Conservation (phyloP, 2,888 invertebrate species). For the Heliconius hortense region DNA sequence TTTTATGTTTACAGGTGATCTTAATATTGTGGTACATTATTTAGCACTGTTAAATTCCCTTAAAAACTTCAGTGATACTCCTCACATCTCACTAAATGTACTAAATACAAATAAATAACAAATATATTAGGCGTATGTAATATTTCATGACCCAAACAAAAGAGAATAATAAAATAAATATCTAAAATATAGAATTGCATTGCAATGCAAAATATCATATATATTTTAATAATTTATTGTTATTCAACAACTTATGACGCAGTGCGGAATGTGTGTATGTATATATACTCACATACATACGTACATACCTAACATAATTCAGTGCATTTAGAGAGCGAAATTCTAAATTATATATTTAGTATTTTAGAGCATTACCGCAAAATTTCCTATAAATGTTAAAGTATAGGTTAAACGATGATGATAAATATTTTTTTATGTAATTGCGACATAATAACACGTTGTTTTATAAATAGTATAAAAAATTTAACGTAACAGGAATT, state of each 20-base stretch:
- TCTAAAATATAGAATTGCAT: background rate
- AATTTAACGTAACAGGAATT: background rate
- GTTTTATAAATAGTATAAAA: background rate
- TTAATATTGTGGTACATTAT: no score
- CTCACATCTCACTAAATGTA: background rate
- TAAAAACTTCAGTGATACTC: no score
- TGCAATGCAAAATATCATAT: background rate
- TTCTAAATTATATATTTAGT: no score
- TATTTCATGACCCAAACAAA: background rate
- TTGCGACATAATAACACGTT: no score
- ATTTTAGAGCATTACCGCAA: no score
- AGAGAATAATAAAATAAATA: background rate
- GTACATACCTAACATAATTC: background rate
- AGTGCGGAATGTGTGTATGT: background rate
- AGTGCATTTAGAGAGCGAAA: background rate
- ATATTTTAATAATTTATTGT: background rate
- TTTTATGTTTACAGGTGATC: no score
- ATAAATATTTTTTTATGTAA: no score
- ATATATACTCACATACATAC: background rate
- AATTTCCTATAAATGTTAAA: no score
- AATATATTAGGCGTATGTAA: background rate
- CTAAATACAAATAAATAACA: background rate
- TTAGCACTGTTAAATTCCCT: no score
- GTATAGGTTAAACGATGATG: no score
- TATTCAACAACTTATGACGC: slow-evolving; percentile 15